Evolutionary conservation across 2,797 vertebrate genomes (phyloP).

Genomic region (Acanthiza pusilla): DNA sequence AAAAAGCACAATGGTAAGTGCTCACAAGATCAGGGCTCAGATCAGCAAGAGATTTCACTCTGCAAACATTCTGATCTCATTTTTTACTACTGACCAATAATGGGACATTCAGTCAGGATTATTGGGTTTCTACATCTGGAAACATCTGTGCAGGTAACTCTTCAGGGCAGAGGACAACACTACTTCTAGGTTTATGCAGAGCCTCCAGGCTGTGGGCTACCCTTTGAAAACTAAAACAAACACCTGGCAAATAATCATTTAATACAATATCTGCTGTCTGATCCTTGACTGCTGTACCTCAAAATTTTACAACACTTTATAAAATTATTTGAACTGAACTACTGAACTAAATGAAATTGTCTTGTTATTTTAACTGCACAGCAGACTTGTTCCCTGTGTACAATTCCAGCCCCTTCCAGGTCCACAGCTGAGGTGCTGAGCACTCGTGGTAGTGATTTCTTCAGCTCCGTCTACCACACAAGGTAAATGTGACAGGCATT

Average conservation of each 20-base stretch:
- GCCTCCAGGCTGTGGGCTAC: background rate
- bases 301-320: background rate
- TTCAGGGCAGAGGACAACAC: background rate
- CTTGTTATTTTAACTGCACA: background rate
- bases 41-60: background rate
- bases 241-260: background rate
- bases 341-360: background rate
- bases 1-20: background rate
- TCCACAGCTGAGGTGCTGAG: background rate
- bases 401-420: background rate
- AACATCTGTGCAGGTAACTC: background rate
- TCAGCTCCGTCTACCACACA: background rate
- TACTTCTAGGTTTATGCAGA: background rate
- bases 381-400: background rate
- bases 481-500: background rate
- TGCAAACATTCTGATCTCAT: background rate
- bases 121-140: background rate
- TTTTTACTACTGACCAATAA: background rate
- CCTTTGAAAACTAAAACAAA: background rate
- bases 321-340: background rate
- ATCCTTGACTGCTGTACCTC: background rate
- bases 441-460: background rate
- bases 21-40: background rate
- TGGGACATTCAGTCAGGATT: background rate
- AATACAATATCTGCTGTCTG: rapidly evolving